Conservation (phyloP, 1,140 invertebrate species). For the Heliconius eleuchia region DNA sequence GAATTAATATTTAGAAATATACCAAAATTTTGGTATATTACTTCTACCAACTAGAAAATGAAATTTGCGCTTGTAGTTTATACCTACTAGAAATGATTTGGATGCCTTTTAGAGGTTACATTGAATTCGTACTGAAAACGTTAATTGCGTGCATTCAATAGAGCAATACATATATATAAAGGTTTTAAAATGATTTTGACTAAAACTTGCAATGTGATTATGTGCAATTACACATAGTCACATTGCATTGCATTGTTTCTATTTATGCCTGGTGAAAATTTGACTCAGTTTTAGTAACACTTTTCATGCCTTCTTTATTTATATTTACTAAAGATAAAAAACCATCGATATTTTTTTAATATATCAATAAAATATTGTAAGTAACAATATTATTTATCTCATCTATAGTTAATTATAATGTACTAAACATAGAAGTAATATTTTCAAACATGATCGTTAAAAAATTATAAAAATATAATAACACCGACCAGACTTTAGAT, state of each 20-base stretch:
- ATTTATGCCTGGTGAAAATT: background rate
- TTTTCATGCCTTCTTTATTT: no score
- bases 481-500: background rate
- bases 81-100: background rate
- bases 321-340: no score
- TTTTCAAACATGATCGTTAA: background rate
- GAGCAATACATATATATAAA: background rate
- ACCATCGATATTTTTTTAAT: background rate
- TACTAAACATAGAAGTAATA: background rate
- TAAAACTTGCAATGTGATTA: background rate
- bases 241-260: background rate
- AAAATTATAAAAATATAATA: background rate
- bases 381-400: no score
- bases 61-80: background rate
- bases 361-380: no score
- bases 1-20: slow-evolving; percentile 23
- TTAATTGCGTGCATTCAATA: slow-evolving; percentile 5
- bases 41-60: background rate
- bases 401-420: background rate
- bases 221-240: background rate
- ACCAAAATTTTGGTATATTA: slow-evolving; percentile 2
- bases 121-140: background rate
- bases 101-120: slow-evolving; percentile 8
- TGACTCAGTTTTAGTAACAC: no score
- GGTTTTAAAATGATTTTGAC: slow-evolving; percentile 9